phyloP scores from a whole-genome alignment of 2,797 vertebrate genomes.

The Podarcis lilfordi region DNA sequence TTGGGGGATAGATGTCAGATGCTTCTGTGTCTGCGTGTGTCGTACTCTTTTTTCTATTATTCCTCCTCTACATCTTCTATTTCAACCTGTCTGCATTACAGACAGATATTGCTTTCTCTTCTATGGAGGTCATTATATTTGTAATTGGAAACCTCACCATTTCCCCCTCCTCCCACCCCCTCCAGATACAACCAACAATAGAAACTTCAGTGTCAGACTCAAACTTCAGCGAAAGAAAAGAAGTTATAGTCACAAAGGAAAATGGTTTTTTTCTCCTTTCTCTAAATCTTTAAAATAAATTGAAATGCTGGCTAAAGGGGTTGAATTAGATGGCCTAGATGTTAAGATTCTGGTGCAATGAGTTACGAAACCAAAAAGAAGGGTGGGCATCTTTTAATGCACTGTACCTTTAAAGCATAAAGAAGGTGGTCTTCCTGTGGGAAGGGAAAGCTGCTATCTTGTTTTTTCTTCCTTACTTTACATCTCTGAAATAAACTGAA shows the following conservation, averaged over 20 bases:
- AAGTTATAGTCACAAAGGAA: constrained; percentile 40
- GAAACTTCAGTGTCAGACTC: constrained; percentile 56
- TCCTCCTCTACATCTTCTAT: constrained; percentile 60
- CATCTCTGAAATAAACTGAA: too few relatives aligned
- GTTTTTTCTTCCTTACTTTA: background rate
- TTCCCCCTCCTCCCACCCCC: constrained; percentile 44
- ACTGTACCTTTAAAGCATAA: background rate
- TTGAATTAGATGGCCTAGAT: constrained; percentile 34
- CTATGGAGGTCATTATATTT: constrained; percentile 59
- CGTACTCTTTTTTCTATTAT: constrained; percentile 40
- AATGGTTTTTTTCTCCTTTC: constrained; percentile 7
- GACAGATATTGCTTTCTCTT: constrained; percentile 66
- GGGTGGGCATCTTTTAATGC: background rate
- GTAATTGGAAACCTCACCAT: constrained; percentile 69
- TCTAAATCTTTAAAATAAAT: constrained; percentile 38
- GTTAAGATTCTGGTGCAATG: background rate
- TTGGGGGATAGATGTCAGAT: constrained; percentile 63
- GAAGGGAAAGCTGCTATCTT: background rate
- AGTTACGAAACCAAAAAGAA: background rate
- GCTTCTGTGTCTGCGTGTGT: constrained; percentile 36
- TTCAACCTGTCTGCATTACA: constrained; percentile 65
- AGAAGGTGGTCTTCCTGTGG: background rate
- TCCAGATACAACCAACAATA: constrained; percentile 52
- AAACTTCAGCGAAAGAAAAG: constrained; percentile 52
- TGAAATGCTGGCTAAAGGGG: constrained; percentile 41